A percentile compares a stretch with the other conserved stretches of the same genome.
phyloP scores from a whole-genome alignment of 2,888 invertebrate genomes.

The Thymelicus acteon region DNA sequence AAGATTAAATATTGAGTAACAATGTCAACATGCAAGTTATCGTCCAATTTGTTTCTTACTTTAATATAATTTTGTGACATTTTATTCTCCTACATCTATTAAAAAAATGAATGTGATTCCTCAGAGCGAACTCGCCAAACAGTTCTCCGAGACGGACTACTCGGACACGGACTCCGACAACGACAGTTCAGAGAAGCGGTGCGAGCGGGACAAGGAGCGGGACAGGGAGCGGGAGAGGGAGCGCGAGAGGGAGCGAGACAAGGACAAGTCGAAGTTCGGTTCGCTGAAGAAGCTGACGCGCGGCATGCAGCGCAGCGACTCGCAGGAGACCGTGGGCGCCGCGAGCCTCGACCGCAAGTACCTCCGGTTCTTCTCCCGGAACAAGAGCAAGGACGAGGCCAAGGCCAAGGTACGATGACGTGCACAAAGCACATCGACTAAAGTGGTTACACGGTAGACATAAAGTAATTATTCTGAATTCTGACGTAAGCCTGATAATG shows the following conservation, averaged over 20 bases:
- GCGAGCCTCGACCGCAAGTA: slow-evolving; percentile 91
- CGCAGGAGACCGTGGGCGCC: slow-evolving; percentile 73
- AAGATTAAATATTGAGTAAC: too few relatives aligned
- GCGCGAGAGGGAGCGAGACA: slow-evolving; percentile 49
- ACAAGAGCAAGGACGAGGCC: slow-evolving; percentile 75
- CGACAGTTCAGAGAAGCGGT: slow-evolving; percentile 56
- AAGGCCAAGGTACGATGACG: slow-evolving; percentile 59
- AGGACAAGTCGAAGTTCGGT: slow-evolving; percentile 84
- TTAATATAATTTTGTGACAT: too few relatives aligned
- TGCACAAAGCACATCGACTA: not conserved
- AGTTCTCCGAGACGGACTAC: slow-evolving; percentile 86
- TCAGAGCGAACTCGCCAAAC: slow-evolving; percentile 67
- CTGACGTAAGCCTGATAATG: too few relatives aligned
- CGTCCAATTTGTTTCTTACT: too few relatives aligned
- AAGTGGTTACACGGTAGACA: too few relatives aligned
- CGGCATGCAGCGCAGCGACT: slow-evolving; percentile 73
- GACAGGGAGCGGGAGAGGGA: slow-evolving; percentile 60
- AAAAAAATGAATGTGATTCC: not conserved
- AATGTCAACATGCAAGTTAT: too few relatives aligned
- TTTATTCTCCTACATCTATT: too few relatives aligned
- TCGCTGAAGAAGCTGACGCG: slow-evolving; percentile 89
- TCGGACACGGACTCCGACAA: slow-evolving; percentile 80
- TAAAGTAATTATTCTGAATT: too few relatives aligned
- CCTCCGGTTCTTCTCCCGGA: slow-evolving; percentile 78
- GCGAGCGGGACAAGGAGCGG: slow-evolving; percentile 49